Conservation (phyloP, 2,113 vertebrate species). For the Oryzias curvinotus region DNA sequence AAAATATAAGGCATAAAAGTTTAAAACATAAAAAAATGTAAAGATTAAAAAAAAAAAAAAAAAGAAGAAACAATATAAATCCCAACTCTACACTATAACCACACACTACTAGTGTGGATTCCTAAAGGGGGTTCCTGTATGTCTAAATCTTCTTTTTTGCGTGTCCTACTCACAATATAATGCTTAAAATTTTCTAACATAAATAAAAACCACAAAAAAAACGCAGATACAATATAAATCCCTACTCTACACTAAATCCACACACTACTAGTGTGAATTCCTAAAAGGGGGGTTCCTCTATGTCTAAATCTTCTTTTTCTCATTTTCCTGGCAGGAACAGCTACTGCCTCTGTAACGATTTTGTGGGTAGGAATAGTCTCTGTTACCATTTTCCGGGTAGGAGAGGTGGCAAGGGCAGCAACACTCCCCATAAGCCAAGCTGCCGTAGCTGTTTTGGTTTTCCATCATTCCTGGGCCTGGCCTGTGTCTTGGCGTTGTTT, state of each 20-base stretch:
- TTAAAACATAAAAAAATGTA: too few species aligned
- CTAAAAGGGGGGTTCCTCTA: neutral
- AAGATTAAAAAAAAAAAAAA: slow-evolving; percentile 1
- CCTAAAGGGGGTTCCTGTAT: slow-evolving; percentile 50
- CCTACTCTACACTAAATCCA: too few species aligned
- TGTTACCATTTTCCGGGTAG: slow-evolving; percentile 57
- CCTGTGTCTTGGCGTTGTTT: slow-evolving; percentile 68
- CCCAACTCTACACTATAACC: slow-evolving; percentile 64
- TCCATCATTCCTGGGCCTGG: slow-evolving; percentile 66
- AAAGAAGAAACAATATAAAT: slow-evolving; percentile 33
- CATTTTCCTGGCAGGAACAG: too few species aligned
- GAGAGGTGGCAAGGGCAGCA: slow-evolving; percentile 72
- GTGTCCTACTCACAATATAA: too few species aligned
- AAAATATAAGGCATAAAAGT: too few species aligned
- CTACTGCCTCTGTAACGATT: neutral
- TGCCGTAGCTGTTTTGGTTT: slow-evolving; percentile 73
- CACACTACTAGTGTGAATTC: too few species aligned
- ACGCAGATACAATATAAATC: too few species aligned
- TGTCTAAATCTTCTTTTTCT: slow-evolving; percentile 36
- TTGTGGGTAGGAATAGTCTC: slow-evolving; percentile 55
- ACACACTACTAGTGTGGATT: slow-evolving; percentile 44
- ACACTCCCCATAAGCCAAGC: slow-evolving; percentile 67
- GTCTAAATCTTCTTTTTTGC: too few species aligned
- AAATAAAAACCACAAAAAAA: too few species aligned
- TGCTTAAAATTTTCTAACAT: too few species aligned